A percentile compares a stretch with the other conserved stretches of the same genome.
These are phyloP conservation scores for Molanna angustata DNA, from an alignment of 2,888 invertebrate species.

Conservation along the genomic window DNA sequence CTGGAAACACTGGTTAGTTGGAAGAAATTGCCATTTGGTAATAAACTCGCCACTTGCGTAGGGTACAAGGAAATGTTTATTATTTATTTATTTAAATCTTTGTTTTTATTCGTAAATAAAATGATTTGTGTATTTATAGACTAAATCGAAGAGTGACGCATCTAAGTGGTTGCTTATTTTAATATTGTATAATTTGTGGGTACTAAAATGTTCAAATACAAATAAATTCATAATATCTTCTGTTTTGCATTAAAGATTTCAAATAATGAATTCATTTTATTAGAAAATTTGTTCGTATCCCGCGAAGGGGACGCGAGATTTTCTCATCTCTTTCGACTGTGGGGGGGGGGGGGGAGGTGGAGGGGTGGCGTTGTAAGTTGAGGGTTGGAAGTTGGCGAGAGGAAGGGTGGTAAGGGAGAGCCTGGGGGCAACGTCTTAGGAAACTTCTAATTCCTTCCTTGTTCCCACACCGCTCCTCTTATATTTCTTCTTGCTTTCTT, in stretches of 20 bases:
- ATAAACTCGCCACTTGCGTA: no score
- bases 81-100: no score
- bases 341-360: no score
- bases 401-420: slow-evolving; percentile 33
- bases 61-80: no score
- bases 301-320: slow-evolving; percentile 22
- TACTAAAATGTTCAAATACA: no score
- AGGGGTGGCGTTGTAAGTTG: slow-evolving; percentile 30
- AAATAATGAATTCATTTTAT: slow-evolving; percentile 33
- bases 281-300: slow-evolving; percentile 31
- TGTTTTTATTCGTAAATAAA: no score
- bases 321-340: slow-evolving; percentile 20
- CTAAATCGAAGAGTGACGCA: no score
- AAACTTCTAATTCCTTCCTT: slow-evolving; percentile 37
- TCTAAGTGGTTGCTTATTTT: no score
- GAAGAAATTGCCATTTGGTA: no score
- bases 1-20: no score
- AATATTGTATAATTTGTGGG: no score
- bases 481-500: slow-evolving; percentile 22
- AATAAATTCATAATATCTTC: slow-evolving; percentile 2
- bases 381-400: slow-evolving; percentile 38
- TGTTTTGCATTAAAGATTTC: slow-evolving; percentile 26
- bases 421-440: slow-evolving; percentile 42
- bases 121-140: no score
- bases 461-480: slow-evolving; percentile 17